These are phyloP conservation scores for Tympanoctomys barrerae DNA, from an alignment of 2,797 vertebrate species.

Conservation along the genomic window DNA sequence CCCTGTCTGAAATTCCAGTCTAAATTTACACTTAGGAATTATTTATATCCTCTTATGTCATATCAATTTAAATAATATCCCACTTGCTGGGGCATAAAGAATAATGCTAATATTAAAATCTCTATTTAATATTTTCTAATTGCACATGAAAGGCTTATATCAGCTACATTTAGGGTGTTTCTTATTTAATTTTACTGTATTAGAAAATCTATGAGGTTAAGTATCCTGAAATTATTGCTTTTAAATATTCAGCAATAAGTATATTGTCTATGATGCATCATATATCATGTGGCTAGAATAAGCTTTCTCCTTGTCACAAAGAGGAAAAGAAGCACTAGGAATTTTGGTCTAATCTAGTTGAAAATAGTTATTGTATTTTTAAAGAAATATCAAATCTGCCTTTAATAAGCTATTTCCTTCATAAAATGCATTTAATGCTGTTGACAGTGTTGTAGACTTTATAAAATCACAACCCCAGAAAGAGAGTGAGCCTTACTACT, in stretches of 20 bases:
- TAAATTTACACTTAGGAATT: constrained; percentile 90
- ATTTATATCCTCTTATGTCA: constrained; percentile 90
- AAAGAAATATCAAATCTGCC: constrained; percentile 67
- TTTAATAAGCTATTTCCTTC: constrained; percentile 66
- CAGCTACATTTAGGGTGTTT: constrained; percentile 83
- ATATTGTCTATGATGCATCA: constrained; percentile 81
- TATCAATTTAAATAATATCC: constrained; percentile 90
- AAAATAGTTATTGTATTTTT: constrained; percentile 44
- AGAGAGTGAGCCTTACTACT: constrained; percentile 37
- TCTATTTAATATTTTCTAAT: constrained; percentile 90
- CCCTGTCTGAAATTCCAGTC: constrained; percentile 87
- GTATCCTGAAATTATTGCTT: constrained; percentile 87
- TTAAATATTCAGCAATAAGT: constrained; percentile 88
- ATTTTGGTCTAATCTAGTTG: constrained; percentile 73
- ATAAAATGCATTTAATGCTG: not conserved
- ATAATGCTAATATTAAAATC: constrained; percentile 90
- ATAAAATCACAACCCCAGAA: constrained; percentile 58
- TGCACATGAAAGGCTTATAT: constrained; percentile 88
- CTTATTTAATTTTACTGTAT: constrained; percentile 89
- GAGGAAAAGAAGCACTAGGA: constrained; percentile 53
- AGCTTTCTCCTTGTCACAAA: constrained; percentile 77
- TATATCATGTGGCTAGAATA: constrained; percentile 83
- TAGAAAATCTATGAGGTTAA: constrained; percentile 88
- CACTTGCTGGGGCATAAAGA: constrained; percentile 86
- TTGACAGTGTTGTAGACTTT: constrained; percentile 25